Evolutionary conservation across 2,888 invertebrate species (phyloP), one percentile per base, ranked within the genome.

Genomic region (Dasypolia templi): DNA sequence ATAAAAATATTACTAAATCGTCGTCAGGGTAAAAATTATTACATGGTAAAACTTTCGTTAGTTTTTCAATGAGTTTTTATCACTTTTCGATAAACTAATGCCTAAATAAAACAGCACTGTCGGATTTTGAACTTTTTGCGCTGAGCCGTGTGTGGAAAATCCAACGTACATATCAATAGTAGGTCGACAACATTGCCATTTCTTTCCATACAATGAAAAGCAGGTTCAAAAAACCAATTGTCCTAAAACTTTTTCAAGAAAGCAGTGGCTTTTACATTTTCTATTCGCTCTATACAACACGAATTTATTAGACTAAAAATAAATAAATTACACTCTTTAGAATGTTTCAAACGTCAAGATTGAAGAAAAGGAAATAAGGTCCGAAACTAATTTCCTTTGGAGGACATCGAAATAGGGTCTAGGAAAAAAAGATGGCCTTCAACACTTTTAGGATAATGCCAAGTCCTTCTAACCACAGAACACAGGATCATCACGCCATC

Each of bases 321-420:
- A 67, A 55, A 53, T 68, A 64, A 58, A 58, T 64, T n/a, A n/a
- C 46, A 49, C 39, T 51, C 12, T 67, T 35, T 32, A 63, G 53
- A 22, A 29, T n/a, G 3, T 56, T 66, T 46, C 17, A 58, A 53
- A 62, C 29, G 63, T 63, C 66, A 76, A 63, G 32, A 51, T 58
- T 69, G 49, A 55, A 66, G 56, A 49, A 26, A 62, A 66, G 77
- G 70, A 76, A 81, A 79, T 79, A 66, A 66, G 53, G 49, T 53
- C 63, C 32, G 0, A 70, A 81, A 63, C 63, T 59, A 70, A 79
- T 79, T 76, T 76, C 55, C 79, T 81, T 39, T 53, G 1, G 42
- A 69, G n/a, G 39, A 59, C 14, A 35, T 77, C 17, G 17, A 59
- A 51, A 39, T 46, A 59, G 2, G 19, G 19, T 58, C 2, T 55